Percentiles rank a stretch among this genome's conserved stretches.
phyloP scores from a whole-genome alignment of 1,140 invertebrate species.

The Calosoma granatense region DNA sequence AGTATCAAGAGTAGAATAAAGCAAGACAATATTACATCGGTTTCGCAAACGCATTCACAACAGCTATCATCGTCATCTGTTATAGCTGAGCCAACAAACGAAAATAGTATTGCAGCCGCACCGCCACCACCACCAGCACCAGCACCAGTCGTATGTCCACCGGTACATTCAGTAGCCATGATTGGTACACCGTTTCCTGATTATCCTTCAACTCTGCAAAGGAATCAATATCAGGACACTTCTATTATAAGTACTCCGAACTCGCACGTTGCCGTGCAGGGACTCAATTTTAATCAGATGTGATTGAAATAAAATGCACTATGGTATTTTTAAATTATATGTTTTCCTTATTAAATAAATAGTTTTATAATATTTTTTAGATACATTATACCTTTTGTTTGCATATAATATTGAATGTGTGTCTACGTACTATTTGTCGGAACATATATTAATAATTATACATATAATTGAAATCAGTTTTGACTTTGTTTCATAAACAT shows the following conservation, averaged over 20 bases:
- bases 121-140: no score
- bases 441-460: no score
- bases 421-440: no score
- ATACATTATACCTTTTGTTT: no score
- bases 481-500: no score
- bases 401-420: no score
- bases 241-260: conserved; percentile 37
- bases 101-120: no score
- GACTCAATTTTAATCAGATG: conserved; percentile 62
- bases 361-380: no score
- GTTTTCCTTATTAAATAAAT: no score
- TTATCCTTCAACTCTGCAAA: conserved; percentile 38
- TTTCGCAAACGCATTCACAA: conserved; percentile 32
- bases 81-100: conserved; percentile 21
- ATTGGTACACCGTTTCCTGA: conserved; percentile 43
- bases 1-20: conserved; percentile 61
- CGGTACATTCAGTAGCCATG: conserved; percentile 35
- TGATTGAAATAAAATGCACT: conserved; percentile 33
- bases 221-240: conserved; percentile 39
- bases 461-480: no score
- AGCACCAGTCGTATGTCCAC: conserved; percentile 34
- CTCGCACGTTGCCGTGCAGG: conserved; percentile 53
- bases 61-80: conserved; percentile 29
- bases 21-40: conserved; percentile 44
- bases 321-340: not conserved